These are phyloP conservation scores for Nylanderia fulva DNA, from an alignment of 1,140 invertebrate species.

Conservation along the genomic window DNA sequence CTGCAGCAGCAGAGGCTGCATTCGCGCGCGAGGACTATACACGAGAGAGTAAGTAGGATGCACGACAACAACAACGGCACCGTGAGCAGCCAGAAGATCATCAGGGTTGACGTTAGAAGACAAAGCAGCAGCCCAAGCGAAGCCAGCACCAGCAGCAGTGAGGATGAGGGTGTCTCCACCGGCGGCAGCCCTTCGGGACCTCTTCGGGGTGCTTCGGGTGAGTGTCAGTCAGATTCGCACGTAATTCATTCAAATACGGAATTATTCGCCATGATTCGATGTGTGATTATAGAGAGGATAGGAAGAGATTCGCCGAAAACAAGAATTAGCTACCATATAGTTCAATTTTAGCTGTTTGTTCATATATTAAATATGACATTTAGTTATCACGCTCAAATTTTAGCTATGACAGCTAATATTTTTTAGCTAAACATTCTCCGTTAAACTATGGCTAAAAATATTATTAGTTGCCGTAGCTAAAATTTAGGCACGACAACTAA, in stretches of 20 bases:
- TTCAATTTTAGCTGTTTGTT: too few species aligned
- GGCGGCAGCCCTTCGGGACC: conserved; percentile 83
- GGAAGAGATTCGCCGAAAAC: too few species aligned
- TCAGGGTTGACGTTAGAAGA: conserved; percentile 73
- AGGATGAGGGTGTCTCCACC: conserved; percentile 84
- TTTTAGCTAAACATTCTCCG: too few species aligned
- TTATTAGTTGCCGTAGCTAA: too few species aligned
- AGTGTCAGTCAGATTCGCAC: conserved; percentile 25
- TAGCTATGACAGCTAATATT: too few species aligned
- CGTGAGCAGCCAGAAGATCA: conserved; percentile 72
- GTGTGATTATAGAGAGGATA: too few species aligned
- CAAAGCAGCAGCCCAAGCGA: conserved; percentile 84
- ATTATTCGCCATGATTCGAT: conserved; percentile 28
- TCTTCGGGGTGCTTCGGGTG: conserved; percentile 75
- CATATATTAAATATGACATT: too few species aligned
- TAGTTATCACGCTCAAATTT: too few species aligned
- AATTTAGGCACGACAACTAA: too few species aligned
- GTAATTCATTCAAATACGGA: conserved; percentile 3
- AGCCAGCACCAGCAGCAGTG: conserved; percentile 80
- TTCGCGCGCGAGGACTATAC: conserved; percentile 77
- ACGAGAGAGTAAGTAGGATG: conserved; percentile 76
- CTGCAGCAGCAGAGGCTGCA: conserved; percentile 82
- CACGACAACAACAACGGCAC: conserved; percentile 84
- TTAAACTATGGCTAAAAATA: too few species aligned
- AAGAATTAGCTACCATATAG: too few species aligned